Conservation (phyloP, 2,888 invertebrate genomes). For the Hylaea fasciaria region DNA sequence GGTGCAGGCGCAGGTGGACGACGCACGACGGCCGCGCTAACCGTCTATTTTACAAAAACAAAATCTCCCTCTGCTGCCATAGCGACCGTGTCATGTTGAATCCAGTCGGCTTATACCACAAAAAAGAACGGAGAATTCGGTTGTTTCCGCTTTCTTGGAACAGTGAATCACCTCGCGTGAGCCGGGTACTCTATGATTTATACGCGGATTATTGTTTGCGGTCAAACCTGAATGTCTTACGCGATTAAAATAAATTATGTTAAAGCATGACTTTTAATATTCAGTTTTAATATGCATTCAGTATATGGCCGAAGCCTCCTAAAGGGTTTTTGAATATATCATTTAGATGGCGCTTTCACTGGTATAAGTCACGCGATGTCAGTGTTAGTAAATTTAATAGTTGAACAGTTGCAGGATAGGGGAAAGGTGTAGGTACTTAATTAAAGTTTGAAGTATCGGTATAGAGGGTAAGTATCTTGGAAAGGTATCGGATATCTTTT, state of each 20-base stretch:
- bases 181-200: conserved; percentile 73
- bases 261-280: conserved; percentile 66
- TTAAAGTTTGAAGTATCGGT: conserved; percentile 20
- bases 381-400: conserved; percentile 53
- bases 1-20: conserved; percentile 79
- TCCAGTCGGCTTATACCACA: conserved; percentile 67
- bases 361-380: conserved; percentile 69
- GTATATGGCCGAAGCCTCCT: conserved; percentile 54
- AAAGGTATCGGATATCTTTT: conserved; percentile 12
- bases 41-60: conserved; percentile 69
- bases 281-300: conserved; percentile 56
- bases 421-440: conserved; percentile 46
- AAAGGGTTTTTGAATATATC: conserved; percentile 68
- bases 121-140: conserved; percentile 77
- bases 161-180: conserved; percentile 79
- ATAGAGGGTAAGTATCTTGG: conserved; percentile 6
- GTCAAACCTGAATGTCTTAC: conserved; percentile 64
- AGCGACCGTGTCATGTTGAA: conserved; percentile 57
- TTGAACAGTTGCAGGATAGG: conserved; percentile 48
- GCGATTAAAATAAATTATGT: conserved; percentile 57
- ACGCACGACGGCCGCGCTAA: conserved; percentile 67
- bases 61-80: conserved; percentile 54
- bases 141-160: conserved; percentile 82
- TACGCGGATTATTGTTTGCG: conserved; percentile 70
- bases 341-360: conserved; percentile 71